Percentiles rank a stretch among this genome's conserved stretches.
Conservation (phyloP, 2,888 invertebrate genomes). For the Pachymerium ferrugineum region DNA sequence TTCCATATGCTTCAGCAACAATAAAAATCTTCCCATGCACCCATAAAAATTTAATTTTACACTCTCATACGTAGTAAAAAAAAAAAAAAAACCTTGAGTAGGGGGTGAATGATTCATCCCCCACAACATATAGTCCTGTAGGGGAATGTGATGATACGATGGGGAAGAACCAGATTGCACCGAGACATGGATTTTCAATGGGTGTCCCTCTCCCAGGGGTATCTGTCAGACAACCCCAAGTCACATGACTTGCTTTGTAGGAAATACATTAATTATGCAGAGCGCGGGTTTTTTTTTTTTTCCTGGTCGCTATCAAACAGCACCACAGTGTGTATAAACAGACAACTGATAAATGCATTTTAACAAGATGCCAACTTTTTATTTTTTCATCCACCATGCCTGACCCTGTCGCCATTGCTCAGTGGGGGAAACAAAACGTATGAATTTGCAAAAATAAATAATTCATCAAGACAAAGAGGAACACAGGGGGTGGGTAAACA, state of each 20-base stretch:
- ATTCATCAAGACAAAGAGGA: background rate
- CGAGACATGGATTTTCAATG: conserved; percentile 21
- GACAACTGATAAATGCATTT: conserved; percentile 9
- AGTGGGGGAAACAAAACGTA: background rate
- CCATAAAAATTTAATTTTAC: background rate
- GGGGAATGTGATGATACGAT: conserved; percentile 19
- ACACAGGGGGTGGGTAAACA: background rate
- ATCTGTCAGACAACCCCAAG: background rate
- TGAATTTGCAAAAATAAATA: conserved; percentile 17
- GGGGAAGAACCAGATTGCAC: conserved; percentile 22
- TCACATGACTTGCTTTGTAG: background rate
- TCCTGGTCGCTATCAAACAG: no score
- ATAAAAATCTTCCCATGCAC: background rate
- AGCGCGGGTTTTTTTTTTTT: background rate
- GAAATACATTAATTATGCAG: conserved; percentile 15
- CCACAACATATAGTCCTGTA: background rate
- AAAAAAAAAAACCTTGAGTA: background rate
- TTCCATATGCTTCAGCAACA: no score
- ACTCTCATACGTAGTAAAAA: background rate
- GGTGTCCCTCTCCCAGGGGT: background rate
- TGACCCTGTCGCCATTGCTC: background rate
- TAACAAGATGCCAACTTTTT: background rate
- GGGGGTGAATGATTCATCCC: background rate
- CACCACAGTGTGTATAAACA: background rate
- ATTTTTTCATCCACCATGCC: background rate